Evolutionary conservation across 2,113 vertebrate species (phyloP).

Genomic region (Trogon melanurus): DNA sequence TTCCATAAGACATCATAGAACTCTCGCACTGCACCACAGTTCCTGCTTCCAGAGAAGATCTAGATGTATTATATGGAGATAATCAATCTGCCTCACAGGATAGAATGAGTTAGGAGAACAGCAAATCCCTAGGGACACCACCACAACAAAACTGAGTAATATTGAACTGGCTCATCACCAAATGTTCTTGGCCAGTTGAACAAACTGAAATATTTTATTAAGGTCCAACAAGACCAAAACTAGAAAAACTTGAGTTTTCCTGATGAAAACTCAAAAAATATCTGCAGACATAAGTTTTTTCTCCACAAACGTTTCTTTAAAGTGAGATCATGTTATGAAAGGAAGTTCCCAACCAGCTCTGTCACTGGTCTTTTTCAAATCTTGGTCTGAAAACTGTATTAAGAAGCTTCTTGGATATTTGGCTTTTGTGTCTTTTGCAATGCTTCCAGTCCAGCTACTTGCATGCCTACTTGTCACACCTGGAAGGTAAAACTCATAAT

Average conservation of each 20-base stretch:
- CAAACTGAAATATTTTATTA: not conserved
- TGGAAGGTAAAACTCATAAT: not conserved
- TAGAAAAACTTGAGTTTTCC: not conserved
- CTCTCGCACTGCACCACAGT: not conserved
- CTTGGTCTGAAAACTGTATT: not conserved
- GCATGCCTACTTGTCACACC: not conserved
- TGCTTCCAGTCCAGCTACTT: not conserved
- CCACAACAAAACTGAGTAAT: not conserved
- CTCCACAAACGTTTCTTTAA: not conserved
- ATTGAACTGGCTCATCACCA: not conserved
- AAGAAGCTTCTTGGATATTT: not conserved
- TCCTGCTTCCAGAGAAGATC: not conserved
- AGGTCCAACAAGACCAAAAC: not conserved
- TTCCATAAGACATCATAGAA: not conserved
- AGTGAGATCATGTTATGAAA: not conserved
- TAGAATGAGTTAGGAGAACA: not conserved
- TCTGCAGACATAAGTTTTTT: not conserved
- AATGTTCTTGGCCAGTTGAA: not conserved
- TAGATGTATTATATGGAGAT: not conserved
- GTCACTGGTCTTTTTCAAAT: not conserved
- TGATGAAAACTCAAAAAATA: not conserved
- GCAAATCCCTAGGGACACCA: not conserved
- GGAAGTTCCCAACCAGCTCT: not conserved
- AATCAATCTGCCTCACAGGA: not conserved
- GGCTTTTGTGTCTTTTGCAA: not conserved